These are phyloP conservation scores for Parauchenoglanis ngamensis DNA, from an alignment of 2,797 vertebrate genomes.

Conservation along the genomic window DNA sequence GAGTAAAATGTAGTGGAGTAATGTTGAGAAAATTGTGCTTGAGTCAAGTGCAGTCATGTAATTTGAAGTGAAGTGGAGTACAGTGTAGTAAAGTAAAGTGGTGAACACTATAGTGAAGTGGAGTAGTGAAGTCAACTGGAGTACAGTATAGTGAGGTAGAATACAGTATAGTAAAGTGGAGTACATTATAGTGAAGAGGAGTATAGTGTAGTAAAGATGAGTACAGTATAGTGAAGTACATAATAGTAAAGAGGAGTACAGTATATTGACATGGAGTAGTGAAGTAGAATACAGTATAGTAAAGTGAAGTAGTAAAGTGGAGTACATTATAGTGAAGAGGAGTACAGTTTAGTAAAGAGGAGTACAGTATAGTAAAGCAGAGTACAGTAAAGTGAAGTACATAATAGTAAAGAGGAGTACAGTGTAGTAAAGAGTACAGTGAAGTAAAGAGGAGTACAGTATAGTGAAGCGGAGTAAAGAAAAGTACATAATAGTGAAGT, in stretches of 20 bases:
- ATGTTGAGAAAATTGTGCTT: background rate
- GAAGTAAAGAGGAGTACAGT: background rate
- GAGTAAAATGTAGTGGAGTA: background rate
- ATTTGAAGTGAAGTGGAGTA: background rate
- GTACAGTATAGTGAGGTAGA: background rate
- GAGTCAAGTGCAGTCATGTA: background rate
- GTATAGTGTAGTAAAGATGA: background rate
- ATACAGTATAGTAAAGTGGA: fast-evolving
- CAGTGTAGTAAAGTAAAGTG: background rate
- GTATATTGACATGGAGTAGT: no score
- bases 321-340: no score
- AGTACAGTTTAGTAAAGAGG: background rate
- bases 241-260: background rate
- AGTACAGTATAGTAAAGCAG: background rate
- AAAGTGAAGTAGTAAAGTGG: fast-evolving
- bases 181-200: fast-evolving
- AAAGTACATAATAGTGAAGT: background rate
- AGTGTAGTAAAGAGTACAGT: background rate
- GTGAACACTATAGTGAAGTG: background rate
- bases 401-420: background rate
- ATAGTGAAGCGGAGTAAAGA: fast-evolving
- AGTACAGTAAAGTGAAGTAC: fast-evolving
- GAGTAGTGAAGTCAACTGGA: background rate
- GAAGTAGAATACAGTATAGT: background rate
- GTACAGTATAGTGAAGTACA: background rate